Base-by-base conservation (phyloP, 2,797 vertebrate genomes). In the Toxotes lorentzi region DNA sequence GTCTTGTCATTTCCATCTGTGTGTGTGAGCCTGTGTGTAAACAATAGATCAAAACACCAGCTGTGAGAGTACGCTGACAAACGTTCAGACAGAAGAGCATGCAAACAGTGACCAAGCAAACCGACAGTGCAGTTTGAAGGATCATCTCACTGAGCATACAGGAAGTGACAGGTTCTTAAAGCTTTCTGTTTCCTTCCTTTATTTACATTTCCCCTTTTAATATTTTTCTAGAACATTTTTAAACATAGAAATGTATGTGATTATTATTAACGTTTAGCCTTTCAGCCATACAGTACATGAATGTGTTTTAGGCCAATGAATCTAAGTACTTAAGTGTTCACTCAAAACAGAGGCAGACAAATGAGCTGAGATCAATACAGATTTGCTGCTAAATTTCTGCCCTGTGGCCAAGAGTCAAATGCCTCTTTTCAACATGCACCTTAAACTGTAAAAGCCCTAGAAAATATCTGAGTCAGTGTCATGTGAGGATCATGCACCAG, bases 1-100 rank as follows among this genome's bases (percentile, higher is more conserved):
- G 66, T 74, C 72, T 41, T 71, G 75, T 86, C 74, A 79, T 77
- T 88, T 78, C 76, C 79, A 85, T 87, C 76, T 87, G 87, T 50
- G 35, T 60, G 62, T 43, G 71, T 62, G 63, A 45, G 43, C 5
- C 63, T 73, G 67, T 74, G 74, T 81, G 77, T 72, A 88, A 84
- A 90, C 76, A 89, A 70, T 56, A 79, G 62, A 84, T 85, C 48
- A 59, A 83, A 87, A 82, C 82, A 79, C 23, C 78, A 79, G 85
- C 87, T 89, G 88, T 77, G 70, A 79, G 58, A 47, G 51, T 19
- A 51, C 13, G 13, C 69, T 70, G 73, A 73, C 48, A 76, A 66
- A 69, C 34, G 73, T 83, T 65, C 48, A 60, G 62, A 53, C 40
- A 59, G 51, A 69, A 17, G 35, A 56, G 60, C 77, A 45, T 16